Conservation (phyloP, 1,140 invertebrate species). For the Gonioctena quinquepunctata region DNA sequence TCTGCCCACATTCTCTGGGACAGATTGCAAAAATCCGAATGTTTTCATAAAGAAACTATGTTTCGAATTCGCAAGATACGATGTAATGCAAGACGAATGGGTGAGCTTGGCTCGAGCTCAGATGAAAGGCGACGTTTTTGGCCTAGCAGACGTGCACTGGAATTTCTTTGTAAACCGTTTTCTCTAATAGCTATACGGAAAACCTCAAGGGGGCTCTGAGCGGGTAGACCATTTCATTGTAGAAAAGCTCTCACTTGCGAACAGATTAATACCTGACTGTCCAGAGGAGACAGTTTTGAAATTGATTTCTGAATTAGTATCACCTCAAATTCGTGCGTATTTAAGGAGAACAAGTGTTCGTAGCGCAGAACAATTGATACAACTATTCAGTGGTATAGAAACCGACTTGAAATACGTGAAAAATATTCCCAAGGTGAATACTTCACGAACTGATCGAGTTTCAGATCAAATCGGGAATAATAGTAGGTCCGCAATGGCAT, state of each 20-base stretch:
- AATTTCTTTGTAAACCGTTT: not conserved
- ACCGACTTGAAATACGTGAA: not conserved
- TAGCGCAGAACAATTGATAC: not conserved
- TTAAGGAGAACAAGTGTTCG: not conserved
- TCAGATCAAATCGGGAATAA: not conserved
- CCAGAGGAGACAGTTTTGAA: not conserved
- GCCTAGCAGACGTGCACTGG: rapidly evolving
- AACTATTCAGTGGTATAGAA: not conserved
- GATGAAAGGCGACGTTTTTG: not conserved
- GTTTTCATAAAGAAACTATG: not conserved
- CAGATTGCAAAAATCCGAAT: not conserved
- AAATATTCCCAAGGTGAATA: not conserved
- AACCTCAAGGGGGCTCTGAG: not conserved
- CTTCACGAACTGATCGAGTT: not conserved
- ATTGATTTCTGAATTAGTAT: not conserved
- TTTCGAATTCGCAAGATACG: not conserved
- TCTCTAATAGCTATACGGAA: not conserved
- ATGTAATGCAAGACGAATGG: not conserved
- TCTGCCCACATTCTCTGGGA: not conserved
- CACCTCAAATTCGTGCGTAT: not conserved
- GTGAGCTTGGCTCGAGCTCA: not conserved
- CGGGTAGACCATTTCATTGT: not conserved
- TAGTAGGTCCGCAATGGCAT: not conserved
- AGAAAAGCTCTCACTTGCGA: not conserved
- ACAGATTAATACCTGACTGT: not conserved